Conservation (phyloP, 2,113 vertebrate species). For the Pseudorhombus dupliciocellatus region DNA sequence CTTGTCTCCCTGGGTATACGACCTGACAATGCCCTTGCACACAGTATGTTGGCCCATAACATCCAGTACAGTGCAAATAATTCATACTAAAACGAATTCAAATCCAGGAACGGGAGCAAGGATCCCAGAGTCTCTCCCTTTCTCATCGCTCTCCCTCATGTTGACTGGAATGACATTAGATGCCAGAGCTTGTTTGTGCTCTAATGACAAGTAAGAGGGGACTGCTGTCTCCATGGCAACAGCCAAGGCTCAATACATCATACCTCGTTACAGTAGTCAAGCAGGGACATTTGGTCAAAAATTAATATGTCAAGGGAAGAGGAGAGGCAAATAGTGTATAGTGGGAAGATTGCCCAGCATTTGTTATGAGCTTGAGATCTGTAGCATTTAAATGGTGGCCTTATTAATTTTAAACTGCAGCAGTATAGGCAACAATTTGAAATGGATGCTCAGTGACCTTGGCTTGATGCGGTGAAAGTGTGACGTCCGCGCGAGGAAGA, state of each 20-base stretch:
- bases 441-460: conserved; percentile 78
- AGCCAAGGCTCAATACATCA: conserved; percentile 87
- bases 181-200: conserved; percentile 85
- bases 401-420: conserved; percentile 75
- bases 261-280: conserved; percentile 88
- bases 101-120: conserved; percentile 49
- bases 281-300: conserved; percentile 84
- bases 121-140: conserved; percentile 53
- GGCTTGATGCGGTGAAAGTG: conserved; percentile 64
- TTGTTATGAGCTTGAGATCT: conserved; percentile 77
- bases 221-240: conserved; percentile 89
- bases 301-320: conserved; percentile 79
- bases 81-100: conserved; percentile 51
- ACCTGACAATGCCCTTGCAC: conserved; percentile 47
- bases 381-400: conserved; percentile 75
- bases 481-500: conserved; percentile 41
- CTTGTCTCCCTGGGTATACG: conserved; percentile 46
- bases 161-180: conserved; percentile 88
- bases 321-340: conserved; percentile 51
- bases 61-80: conserved; percentile 47
- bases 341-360: conserved; percentile 68
- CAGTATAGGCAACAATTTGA: conserved; percentile 50
- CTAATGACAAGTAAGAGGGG: conserved; percentile 90
- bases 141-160: conserved; percentile 76
- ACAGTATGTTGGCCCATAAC: conserved; percentile 31